Evolutionary conservation across 2,797 vertebrate genomes (phyloP), one percentile per base, ranked within the genome.

Genomic region (Rhinophrynus dorsalis): DNA sequence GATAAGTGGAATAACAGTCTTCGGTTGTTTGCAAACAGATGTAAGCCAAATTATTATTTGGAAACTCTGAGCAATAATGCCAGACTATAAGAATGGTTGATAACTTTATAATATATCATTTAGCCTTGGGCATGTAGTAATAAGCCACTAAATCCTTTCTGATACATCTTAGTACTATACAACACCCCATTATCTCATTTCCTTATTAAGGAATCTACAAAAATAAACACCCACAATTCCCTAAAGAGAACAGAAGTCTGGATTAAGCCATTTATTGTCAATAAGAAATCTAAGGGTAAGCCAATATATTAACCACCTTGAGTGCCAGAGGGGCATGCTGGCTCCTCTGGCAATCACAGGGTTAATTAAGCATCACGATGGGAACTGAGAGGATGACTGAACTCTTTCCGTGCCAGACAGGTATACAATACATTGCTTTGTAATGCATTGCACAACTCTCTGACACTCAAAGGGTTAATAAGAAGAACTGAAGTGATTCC

Each of bases 1-100:
- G 7, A 44, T 12, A 61, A 61, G 26, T 27, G 32, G 45, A 68
- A 26, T 35, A 40, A 48, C 59, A 59, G 38, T 68, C 66, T 59
- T 50, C 32, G 7, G 29, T 18, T 52, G 47, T 35, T 60, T 52
- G 44, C 15, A 42, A 51, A 47, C 64, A 67, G 29, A 61, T 61
- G 45, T 32, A 30, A 18, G 20, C 24, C 45, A 32, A 33, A 27
- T 58, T 32, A 50, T 10, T 33, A 68, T 51, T 23, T 68, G 52
- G 56, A 24, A 52, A 21, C 24, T 59, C 10, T 17, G 27, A 68
- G 32, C 11, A 30, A 17, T 32, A 17, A 17, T 10, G n/a, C n/a
- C 18, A 68, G 42, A 9, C 20, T 30, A 15, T 5, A 32, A n/a
- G 35, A 52, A 26, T 58, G n/a, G 9, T 20, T 48, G n/a, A 56